A percentile compares a stretch with the other conserved stretches of the same genome.
Conservation (phyloP, 2,888 invertebrate species). For the Rapana venosa region DNA sequence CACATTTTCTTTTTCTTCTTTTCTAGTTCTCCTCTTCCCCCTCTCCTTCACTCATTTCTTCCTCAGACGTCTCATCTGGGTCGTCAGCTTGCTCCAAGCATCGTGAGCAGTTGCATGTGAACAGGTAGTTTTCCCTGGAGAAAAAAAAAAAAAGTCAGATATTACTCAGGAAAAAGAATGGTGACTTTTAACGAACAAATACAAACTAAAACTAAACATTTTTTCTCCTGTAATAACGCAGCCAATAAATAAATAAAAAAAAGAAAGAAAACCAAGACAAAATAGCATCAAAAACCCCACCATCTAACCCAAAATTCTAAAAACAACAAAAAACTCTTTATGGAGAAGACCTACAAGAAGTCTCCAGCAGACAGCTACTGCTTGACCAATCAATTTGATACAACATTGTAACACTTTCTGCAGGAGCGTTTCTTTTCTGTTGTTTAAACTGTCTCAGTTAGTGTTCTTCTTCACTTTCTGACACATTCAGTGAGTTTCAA, state of each 20-base stretch:
- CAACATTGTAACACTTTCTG: too few relatives aligned
- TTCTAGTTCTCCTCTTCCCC: constrained; percentile 53
- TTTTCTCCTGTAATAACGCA: too few relatives aligned
- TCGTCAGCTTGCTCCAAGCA: constrained; percentile 87
- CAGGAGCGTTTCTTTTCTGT: too few relatives aligned
- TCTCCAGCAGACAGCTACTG: neutral
- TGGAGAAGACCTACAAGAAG: too few relatives aligned
- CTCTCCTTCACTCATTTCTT: constrained; percentile 82
- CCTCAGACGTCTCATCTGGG: constrained; percentile 89
- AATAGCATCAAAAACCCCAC: neutral
- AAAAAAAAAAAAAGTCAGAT: neutral
- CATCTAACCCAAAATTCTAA: too few relatives aligned
- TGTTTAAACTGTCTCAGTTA: too few relatives aligned
- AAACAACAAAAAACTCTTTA: too few relatives aligned
- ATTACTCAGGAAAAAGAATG: too few relatives aligned
- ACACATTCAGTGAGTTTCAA: too few relatives aligned
- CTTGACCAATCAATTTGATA: neutral
- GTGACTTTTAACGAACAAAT: too few relatives aligned
- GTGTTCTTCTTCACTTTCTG: too few relatives aligned
- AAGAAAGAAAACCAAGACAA: neutral
- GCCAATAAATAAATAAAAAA: neutral
- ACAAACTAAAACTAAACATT: too few relatives aligned
- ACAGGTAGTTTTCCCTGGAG: constrained; percentile 79
- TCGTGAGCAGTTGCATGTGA: constrained; percentile 87
- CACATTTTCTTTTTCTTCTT: neutral